Evolutionary conservation across 1,140 invertebrate species (phyloP).

Genomic region (Drosophila pseudoobscura): DNA sequence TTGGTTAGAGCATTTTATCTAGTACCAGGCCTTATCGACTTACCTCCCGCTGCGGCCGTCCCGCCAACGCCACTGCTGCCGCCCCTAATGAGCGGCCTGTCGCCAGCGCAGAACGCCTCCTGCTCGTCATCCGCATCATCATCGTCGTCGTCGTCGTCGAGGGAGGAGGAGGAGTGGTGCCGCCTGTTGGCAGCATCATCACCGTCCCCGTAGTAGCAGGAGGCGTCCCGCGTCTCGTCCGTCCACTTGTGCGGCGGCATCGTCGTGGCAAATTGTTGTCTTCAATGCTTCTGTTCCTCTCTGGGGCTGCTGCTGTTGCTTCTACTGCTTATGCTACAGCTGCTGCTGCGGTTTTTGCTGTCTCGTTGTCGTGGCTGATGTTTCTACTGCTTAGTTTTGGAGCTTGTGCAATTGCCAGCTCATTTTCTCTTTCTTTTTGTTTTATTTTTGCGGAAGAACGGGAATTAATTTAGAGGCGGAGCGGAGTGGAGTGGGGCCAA

Average conservation of each 20-base stretch:
- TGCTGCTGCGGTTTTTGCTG: neutral
- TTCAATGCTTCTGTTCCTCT: neutral
- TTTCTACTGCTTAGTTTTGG: neutral
- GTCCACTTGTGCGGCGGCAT: conserved; percentile 72
- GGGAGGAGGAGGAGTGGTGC: conserved; percentile 34
- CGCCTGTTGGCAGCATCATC: conserved; percentile 10
- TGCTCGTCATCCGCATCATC: conserved; percentile 62
- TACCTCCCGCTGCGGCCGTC: conserved; percentile 9
- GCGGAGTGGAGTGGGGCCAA: conserved; percentile 1
- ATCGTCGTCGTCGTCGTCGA: conserved; percentile 55
- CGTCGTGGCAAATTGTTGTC: conserved; percentile 2
- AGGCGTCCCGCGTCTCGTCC: conserved; percentile 68
- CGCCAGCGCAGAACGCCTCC: conserved; percentile 55
- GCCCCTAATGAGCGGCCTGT: conserved; percentile 56
- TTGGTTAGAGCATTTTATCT: conserved; percentile 21
- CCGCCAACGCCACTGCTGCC: neutral
- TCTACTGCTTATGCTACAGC: neutral
- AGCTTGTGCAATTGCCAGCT: conserved; percentile 53
- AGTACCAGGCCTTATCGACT: conserved; percentile 10
- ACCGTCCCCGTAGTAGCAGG: conserved; percentile 58
- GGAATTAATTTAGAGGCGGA: neutral
- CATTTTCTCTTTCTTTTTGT: conserved; percentile 61
- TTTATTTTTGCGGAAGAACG: neutral
- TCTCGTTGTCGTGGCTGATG: conserved; percentile 1
- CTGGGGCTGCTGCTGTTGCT: neutral